Evolutionary conservation across 2,113 vertebrate genomes (phyloP).

Genomic region (Cyrtonyx montezumae): DNA sequence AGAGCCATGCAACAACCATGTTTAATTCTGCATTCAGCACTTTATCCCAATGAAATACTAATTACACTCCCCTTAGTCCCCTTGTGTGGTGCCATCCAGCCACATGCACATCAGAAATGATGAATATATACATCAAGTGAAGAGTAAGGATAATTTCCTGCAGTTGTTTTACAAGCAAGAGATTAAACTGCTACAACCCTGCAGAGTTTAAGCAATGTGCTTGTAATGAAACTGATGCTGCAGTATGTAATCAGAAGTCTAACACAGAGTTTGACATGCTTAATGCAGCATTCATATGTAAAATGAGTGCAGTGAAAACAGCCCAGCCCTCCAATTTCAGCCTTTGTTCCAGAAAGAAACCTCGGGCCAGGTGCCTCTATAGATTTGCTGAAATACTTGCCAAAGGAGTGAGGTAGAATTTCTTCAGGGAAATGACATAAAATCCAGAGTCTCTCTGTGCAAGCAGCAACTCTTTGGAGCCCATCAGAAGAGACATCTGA

Average conservation of each 20-base stretch:
- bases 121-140: not conserved
- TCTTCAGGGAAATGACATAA: not conserved
- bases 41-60: slow-evolving; percentile 15
- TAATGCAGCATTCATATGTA: slow-evolving; percentile 46
- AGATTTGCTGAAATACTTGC: not conserved
- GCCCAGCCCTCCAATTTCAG: not conserved
- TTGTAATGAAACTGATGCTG: slow-evolving; percentile 14
- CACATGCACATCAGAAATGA: slow-evolving; percentile 26
- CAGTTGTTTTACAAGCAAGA: slow-evolving; percentile 39
- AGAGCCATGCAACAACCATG: not conserved
- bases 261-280: not conserved
- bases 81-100: not conserved
- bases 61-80: not conserved
- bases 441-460: not conserved
- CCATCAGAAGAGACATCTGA: not conserved
- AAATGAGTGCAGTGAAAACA: slow-evolving; percentile 23
- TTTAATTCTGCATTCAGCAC: not conserved
- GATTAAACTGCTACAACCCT: slow-evolving; percentile 14
- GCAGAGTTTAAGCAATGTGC: slow-evolving; percentile 27
- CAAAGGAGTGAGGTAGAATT: not conserved
- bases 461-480: not conserved
- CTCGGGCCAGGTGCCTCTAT: not conserved
- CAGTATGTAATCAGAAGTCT: slow-evolving; percentile 40
- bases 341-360: not conserved
- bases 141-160: slow-evolving; percentile 31